These are phyloP conservation scores for Oreotrochilus melanogaster DNA, from an alignment of 2,113 vertebrate species.

Conservation along the genomic window DNA sequence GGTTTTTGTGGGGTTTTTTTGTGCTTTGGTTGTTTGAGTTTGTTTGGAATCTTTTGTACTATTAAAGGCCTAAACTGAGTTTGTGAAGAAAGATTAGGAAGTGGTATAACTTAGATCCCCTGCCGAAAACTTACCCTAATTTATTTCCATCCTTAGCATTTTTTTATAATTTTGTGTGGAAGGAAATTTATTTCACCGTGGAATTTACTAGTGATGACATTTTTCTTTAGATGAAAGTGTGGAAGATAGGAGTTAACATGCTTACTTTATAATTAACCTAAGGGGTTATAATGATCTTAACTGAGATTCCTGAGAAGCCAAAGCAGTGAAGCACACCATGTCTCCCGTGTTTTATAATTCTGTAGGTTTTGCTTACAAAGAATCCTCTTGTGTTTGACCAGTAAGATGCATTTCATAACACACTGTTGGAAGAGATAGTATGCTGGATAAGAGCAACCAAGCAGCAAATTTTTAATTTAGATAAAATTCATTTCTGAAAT, in stretches of 20 bases:
- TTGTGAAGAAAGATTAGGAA: neutral
- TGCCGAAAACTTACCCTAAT: neutral
- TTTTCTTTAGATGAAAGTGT: conserved; percentile 7
- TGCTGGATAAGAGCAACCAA: neutral
- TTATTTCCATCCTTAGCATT: neutral
- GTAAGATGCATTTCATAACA: neutral
- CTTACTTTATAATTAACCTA: conserved; percentile 48
- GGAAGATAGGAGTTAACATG: conserved; percentile 1
- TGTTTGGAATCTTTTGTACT: rapidly evolving
- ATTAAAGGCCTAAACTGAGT: neutral
- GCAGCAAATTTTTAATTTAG: neutral
- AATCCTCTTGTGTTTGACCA: neutral
- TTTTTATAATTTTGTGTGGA: neutral
- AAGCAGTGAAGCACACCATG: neutral
- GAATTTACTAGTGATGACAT: neutral
- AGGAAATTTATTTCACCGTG: neutral
- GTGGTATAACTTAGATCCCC: neutral
- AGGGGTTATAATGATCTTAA: neutral
- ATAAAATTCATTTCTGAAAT: neutral
- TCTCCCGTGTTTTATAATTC: neutral
- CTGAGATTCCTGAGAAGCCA: neutral
- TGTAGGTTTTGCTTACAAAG: neutral
- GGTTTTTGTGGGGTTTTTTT: too few species aligned
- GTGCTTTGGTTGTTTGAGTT: neutral
- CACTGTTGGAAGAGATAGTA: neutral